Evolutionary conservation across 2,797 vertebrate species (phyloP), one percentile per base, ranked within the genome.

Genomic region (Mus caroli): DNA sequence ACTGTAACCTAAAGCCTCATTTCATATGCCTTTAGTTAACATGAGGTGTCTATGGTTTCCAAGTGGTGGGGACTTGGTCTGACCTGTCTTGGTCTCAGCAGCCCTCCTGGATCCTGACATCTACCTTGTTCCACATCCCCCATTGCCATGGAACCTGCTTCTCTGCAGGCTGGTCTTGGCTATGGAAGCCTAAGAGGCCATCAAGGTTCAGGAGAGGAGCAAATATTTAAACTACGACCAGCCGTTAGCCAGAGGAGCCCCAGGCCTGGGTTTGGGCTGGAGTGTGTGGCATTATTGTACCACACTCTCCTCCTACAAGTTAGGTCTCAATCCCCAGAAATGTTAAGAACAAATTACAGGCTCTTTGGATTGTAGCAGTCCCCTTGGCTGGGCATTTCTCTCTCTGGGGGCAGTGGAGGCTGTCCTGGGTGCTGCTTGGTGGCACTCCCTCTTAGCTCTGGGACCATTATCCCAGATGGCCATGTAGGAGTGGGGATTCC

Each of bases 11-110:
- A 12, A 40, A 22, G 19, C n/a, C 75, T 40, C 0, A 0, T 28
- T 75, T 50, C 34, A 43, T 13, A n/a, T 3, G 17, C 31, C 79
- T 62, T 64, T 19, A 13, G 46, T 50, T 73, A 26, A 37, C 58
- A 34, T 12, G 0, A 17, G 13, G 5, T 31, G 7, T 62, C 71
- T 8, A 0, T 50, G 7, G 0, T 22, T 77, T 6, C 19, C 24
- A 2, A 24, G 78, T 0, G 1, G 26, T 76, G 17, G 37, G 40
- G 71, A 22, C 71, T 56, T 56, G 77, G 31, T 43, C 26, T 17
- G 84, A 54, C 67, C 54, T 31, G 0, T 60, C 17, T 71, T 37
- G 28, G 28, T 40, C 56, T 76, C 78, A 15, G 22, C 37, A 52
- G 20, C 60, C 46, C 34, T 79, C 92, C 31, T 4, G 6, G 50